Evolutionary conservation across 2,113 vertebrate species (phyloP).

Genomic region (Lanius ludovicianus): DNA sequence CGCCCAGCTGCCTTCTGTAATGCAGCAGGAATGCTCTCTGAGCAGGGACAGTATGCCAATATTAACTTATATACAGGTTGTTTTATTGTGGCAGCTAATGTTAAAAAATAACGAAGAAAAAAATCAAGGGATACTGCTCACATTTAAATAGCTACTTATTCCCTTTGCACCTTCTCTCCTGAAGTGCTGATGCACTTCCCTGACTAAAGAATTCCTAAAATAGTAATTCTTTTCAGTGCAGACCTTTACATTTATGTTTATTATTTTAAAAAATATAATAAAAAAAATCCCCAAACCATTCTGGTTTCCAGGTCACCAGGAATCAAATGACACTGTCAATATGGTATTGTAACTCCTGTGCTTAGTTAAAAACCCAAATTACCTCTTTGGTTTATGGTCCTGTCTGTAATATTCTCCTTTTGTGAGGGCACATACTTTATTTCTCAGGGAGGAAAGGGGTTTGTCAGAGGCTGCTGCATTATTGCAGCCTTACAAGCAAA

Average conservation of each 20-base stretch:
- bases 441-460: neutral
- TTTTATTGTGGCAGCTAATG: constrained; percentile 49
- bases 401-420: neutral
- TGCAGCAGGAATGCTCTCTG: constrained; percentile 65
- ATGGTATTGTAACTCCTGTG: constrained; percentile 1
- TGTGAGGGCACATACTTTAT: neutral
- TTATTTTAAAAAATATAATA: neutral
- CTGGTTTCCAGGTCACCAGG: neutral
- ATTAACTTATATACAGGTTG: constrained; percentile 55
- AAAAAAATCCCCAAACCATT: neutral
- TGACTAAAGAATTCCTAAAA: constrained; percentile 35
- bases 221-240: neutral
- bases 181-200: constrained; percentile 44
- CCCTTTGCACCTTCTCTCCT: constrained; percentile 38
- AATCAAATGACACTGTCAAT: neutral
- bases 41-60: constrained; percentile 70
- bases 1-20: constrained; percentile 77
- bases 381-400: neutral
- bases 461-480: constrained; percentile 12
- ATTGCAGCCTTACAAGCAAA: constrained; percentile 17
- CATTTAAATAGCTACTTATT: constrained; percentile 65
- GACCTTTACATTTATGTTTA: constrained; percentile 2
- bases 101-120: neutral
- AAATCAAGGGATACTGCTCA: constrained; percentile 20
- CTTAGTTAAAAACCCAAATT: constrained; percentile 14